Evolutionary conservation across 2,888 invertebrate genomes (phyloP).

Genomic region (Drosophila paranaensis): DNA sequence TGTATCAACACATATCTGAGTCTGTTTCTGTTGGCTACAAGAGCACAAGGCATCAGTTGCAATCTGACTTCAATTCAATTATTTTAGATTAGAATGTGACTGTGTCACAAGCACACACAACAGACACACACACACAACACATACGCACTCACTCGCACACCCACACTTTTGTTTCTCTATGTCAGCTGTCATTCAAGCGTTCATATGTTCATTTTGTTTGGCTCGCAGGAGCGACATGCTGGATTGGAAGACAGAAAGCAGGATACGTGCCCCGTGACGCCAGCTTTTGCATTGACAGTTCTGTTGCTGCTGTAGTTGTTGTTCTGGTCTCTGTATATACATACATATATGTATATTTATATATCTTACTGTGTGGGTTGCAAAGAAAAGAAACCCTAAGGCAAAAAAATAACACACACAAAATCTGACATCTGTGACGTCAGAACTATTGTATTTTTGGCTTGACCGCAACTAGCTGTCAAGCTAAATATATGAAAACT

Average conservation of each 20-base stretch:
- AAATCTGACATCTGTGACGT: constrained; percentile 27
- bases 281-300: constrained; percentile 67
- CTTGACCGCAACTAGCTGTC: constrained; percentile 5
- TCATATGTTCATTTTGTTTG: constrained; percentile 65
- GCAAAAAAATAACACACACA: constrained; percentile 1
- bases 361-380: constrained; percentile 14
- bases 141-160: constrained; percentile 15
- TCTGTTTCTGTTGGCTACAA: constrained; percentile 41
- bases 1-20: constrained; percentile 34
- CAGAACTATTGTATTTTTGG: constrained; percentile 15
- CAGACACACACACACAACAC: constrained; percentile 23
- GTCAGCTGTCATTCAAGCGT: constrained; percentile 79
- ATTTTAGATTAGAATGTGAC: constrained; percentile 81
- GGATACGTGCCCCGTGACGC: constrained; percentile 74
- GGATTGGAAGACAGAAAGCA: constrained; percentile 47
- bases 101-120: constrained; percentile 65
- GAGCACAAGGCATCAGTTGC: constrained; percentile 72
- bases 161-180: constrained; percentile 73
- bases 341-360: constrained; percentile 6
- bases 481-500: constrained; percentile 2
- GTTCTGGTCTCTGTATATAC: constrained; percentile 28
- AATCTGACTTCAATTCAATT: constrained; percentile 81
- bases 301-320: constrained; percentile 12
- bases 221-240: constrained; percentile 36
- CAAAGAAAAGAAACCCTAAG: constrained; percentile 13